Evolutionary conservation across 2,888 invertebrate genomes (phyloP), one percentile per base, ranked within the genome.

Genomic region (Deilephila elpenor): DNA sequence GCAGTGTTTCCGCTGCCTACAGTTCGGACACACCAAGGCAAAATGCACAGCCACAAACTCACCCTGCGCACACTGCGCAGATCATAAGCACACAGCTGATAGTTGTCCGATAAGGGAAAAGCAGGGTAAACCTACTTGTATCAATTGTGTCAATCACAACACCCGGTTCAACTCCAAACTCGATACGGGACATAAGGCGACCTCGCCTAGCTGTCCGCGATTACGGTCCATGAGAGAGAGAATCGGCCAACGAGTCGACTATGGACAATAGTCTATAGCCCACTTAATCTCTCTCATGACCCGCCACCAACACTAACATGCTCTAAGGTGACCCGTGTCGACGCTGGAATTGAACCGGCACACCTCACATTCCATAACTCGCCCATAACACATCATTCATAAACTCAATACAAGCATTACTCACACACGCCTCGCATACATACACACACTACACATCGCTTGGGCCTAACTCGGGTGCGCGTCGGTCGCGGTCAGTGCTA

Each of bases 1-100:
- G 0, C 79, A 80, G 20, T 79, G 79, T 34, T 77, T 34, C 53
- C 71, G 73, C 14, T 79, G 81, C 64, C 20, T 80, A 6, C 74
- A 75, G 19, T 80, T 74, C 53, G 81, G 79, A 0, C 79, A 80
- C 70, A 74, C 75, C 3, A 73, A 71, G 0, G 71, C 53, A 1
- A 60, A 60, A 0, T 81, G 81, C 73, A 72, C 37, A n/a, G 14
- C 51, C 0, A 53, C 32, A 0, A 1, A 4, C 4, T 1, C 11
- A 0, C 14, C 29, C 7, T 80, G 80, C 71, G 76, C 78, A 0
- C 71, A 80, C 53, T 78, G 80, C 70, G 60, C 76, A 5, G 64
- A 70, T 1, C 17, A 19, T 0, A 11, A 67, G 11, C 76, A 78
- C 37, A 17, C 14, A 11, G 75, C 62, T 60, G 29, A 70, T 14